Conservation (phyloP, 2,888 invertebrate genomes). For the Linyphia triangularis region DNA sequence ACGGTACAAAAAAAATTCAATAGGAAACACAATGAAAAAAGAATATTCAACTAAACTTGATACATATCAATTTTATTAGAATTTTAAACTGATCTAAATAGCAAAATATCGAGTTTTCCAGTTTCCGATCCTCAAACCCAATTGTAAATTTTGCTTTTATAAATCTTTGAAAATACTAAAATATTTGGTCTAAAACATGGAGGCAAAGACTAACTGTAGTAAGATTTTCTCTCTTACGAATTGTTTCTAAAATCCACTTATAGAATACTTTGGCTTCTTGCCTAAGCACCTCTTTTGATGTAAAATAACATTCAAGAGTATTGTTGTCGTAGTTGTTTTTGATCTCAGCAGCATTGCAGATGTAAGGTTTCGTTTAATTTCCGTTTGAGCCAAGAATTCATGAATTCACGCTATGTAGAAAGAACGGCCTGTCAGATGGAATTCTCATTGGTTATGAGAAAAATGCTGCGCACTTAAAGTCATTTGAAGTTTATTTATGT, state of each 20-base stretch:
- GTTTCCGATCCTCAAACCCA: too few relatives aligned
- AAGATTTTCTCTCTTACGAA: background rate
- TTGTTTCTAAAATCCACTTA: conserved; percentile 24
- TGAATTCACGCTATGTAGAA: background rate
- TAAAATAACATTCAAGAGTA: conserved; percentile 20
- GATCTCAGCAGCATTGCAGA: background rate
- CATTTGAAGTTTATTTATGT: background rate
- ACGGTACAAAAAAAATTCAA: too few relatives aligned
- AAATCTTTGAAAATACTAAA: background rate
- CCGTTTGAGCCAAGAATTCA: background rate
- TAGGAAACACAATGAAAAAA: too few relatives aligned
- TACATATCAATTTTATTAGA: too few relatives aligned
- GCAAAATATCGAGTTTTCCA: too few relatives aligned
- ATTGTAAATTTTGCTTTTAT: too few relatives aligned
- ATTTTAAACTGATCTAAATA: too few relatives aligned
- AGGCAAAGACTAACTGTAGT: background rate
- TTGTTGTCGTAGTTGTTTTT: background rate
- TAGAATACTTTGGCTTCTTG: conserved; percentile 43
- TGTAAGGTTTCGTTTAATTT: conserved; percentile 23
- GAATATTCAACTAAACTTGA: too few relatives aligned
- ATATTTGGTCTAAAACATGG: background rate
- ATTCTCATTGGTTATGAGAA: background rate
- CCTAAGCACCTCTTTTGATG: conserved; percentile 29
- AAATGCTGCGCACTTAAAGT: background rate
- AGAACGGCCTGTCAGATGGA: background rate